Percentiles rank a stretch among this genome's conserved stretches.
Evolutionary conservation across 2,888 invertebrate species (phyloP).

Genomic region (Eueremaeus valkanovi): DNA sequence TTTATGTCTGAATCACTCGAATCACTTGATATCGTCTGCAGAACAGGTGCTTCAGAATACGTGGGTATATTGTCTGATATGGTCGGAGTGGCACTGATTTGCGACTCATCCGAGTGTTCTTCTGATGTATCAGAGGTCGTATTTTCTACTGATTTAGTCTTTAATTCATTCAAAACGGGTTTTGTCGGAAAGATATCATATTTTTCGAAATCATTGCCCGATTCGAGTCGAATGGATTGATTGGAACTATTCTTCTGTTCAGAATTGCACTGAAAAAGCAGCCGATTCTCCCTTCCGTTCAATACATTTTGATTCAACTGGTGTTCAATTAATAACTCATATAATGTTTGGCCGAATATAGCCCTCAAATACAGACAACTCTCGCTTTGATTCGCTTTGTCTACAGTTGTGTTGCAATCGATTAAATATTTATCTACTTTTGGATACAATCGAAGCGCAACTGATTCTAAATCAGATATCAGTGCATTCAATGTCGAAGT

Average conservation of each 20-base stretch:
- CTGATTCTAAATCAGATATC: not conserved
- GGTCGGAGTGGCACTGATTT: not conserved
- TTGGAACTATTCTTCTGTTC: not conserved
- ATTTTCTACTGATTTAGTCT: not conserved
- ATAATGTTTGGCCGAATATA: not conserved
- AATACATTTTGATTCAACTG: not conserved
- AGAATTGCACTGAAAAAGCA: slow-evolving; percentile 13
- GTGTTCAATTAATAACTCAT: not conserved
- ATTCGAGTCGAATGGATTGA: not conserved
- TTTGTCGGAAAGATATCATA: not conserved
- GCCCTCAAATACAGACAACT: slow-evolving; percentile 16
- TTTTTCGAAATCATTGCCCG: not conserved
- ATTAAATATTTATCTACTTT: not conserved
- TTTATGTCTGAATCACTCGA: not conserved
- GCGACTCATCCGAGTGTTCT: not conserved
- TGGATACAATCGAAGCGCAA: not conserved
- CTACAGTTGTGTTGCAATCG: not conserved
- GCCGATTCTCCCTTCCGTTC: not conserved
- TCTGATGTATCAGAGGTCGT: not conserved
- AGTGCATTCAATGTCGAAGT: not conserved
- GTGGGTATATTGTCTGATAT: not conserved
- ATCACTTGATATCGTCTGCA: not conserved
- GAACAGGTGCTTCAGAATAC: not conserved
- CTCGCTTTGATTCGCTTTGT: not conserved
- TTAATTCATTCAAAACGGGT: not conserved